Conservation (phyloP, 2,113 vertebrate genomes). For the Etia nguti region DNA sequence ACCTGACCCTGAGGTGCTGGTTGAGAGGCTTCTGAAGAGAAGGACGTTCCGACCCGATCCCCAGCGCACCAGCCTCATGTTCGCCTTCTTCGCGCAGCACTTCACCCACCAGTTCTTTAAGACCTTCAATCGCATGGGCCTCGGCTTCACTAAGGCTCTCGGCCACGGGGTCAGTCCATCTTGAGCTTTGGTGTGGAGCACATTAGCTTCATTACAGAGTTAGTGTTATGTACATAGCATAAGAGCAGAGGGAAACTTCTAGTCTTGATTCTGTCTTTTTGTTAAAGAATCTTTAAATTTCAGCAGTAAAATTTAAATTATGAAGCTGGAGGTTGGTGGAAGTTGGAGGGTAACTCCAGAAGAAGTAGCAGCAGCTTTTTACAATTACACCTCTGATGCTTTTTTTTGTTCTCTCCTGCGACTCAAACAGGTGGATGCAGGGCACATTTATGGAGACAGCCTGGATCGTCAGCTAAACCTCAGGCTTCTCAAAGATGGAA, state of each 20-base stretch:
- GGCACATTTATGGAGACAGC: slow-evolving; percentile 90
- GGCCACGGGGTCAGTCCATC: slow-evolving; percentile 83
- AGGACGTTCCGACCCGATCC: slow-evolving; percentile 83
- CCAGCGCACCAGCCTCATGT: slow-evolving; percentile 88
- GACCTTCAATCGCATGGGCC: slow-evolving; percentile 88
- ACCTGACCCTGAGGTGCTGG: slow-evolving; percentile 80
- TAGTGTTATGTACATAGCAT: neutral
- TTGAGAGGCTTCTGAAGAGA: slow-evolving; percentile 79
- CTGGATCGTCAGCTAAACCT: slow-evolving; percentile 84
- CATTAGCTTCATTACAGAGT: neutral
- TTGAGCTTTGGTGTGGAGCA: neutral
- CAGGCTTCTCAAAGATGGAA: slow-evolving; percentile 86
- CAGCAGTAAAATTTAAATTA: neutral
- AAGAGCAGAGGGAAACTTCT: neutral
- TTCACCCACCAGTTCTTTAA: slow-evolving; percentile 99
- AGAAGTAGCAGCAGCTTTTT: neutral
- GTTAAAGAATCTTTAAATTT: neutral
- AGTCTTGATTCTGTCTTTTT: neutral
- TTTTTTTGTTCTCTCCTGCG: neutral
- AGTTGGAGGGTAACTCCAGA: neutral
- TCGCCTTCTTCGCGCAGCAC: slow-evolving; percentile 97
- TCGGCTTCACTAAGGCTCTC: slow-evolving; percentile 87
- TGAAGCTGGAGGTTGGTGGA: neutral
- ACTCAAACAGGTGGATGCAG: slow-evolving; percentile 84
- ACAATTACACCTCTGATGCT: neutral